These are phyloP conservation scores for Bombyx huttoni DNA, from an alignment of 2,888 invertebrate species.

Conservation along the genomic window DNA sequence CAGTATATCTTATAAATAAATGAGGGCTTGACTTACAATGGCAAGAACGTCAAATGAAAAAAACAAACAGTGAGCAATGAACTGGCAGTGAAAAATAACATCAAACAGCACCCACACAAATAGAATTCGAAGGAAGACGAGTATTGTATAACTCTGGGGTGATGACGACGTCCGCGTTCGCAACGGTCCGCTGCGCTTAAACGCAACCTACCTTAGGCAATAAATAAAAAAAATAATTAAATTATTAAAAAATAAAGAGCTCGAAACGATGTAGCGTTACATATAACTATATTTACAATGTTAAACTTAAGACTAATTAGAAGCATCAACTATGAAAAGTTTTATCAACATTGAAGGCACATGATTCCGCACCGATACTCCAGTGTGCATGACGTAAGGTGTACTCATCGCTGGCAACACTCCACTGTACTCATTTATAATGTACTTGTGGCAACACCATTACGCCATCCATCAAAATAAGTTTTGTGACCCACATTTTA, in stretches of 20 bases:
- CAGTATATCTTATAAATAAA: slow-evolving; percentile 2
- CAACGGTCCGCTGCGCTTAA: slow-evolving; percentile 11
- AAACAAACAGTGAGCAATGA: slow-evolving; percentile 3
- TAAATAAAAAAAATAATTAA: slow-evolving; percentile 55
- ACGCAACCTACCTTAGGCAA: slow-evolving; percentile 39
- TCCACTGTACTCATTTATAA: slow-evolving; percentile 10
- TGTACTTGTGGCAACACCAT: slow-evolving; percentile 8
- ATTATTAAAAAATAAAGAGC: slow-evolving; percentile 63
- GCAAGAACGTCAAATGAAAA: slow-evolving; percentile 8
- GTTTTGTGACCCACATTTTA: background rate
- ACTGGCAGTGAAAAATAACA: slow-evolving; percentile 20
- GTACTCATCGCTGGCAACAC: slow-evolving; percentile 39
- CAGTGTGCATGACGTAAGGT: slow-evolving; percentile 42
- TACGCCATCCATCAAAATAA: background rate
- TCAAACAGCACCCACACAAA: background rate
- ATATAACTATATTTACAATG: slow-evolving; percentile 58
- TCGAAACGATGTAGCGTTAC: slow-evolving; percentile 52
- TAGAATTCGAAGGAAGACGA: slow-evolving; percentile 6
- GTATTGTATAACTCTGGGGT: slow-evolving; percentile 5
- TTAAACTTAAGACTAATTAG: slow-evolving; percentile 61
- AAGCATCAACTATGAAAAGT: slow-evolving; percentile 68
- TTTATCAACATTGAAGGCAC: slow-evolving; percentile 72
- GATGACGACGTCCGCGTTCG: slow-evolving; percentile 13
- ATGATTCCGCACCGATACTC: slow-evolving; percentile 67
- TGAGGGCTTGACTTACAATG: slow-evolving; percentile 11